Evolutionary conservation across 2,888 invertebrate species (phyloP), one percentile per base, ranked within the genome.

Genomic region (Cryptocheilus praepositus): DNA sequence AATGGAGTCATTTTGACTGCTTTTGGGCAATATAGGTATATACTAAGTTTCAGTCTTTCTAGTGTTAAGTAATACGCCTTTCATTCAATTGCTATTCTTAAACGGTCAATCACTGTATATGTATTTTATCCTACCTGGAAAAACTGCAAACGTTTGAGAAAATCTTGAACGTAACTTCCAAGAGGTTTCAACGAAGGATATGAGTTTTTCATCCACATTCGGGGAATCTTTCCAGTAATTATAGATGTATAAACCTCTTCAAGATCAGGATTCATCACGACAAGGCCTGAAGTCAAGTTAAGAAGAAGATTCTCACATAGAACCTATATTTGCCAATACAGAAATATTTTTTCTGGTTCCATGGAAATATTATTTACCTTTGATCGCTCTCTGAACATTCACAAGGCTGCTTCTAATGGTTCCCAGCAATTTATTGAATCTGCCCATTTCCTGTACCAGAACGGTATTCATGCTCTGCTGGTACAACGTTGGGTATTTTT

Each of bases 381-480:
- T 96, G 73, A 98, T 95, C 22, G 96, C 97, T 79, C 95, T 96
- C 81, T 93, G 93, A n/a, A 97, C 93, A 57, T 95, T 95, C 63
- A 92, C 89, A n/a, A 97, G 90, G 86, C 95, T 96, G 45, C 88
- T 89, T 55, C 95, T 90, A 58, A 98, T 94, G 4, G 94, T 92
- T n/a, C 86, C 89, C 36, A 96, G 91, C 15, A 98, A 90, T 59
- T 92, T 91, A 76, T 95, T 95, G 84, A 95, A 96, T 53, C 95
- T 89, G 13, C 93, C 94, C 89, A 95, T 95, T 88, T 96, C 96
- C 86, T 96, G 95, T 1, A 96, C 94, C 67, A 98, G 91, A 0
- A 97, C 97, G 0, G 97, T 97, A 84, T 97, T 97, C 96, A 98
- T 96, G 80, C 96, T 97, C 90, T 97, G 96, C 87, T 93, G 89